Conservation (phyloP, 1,140 invertebrate species). For the Drosophila baimaii region DNA sequence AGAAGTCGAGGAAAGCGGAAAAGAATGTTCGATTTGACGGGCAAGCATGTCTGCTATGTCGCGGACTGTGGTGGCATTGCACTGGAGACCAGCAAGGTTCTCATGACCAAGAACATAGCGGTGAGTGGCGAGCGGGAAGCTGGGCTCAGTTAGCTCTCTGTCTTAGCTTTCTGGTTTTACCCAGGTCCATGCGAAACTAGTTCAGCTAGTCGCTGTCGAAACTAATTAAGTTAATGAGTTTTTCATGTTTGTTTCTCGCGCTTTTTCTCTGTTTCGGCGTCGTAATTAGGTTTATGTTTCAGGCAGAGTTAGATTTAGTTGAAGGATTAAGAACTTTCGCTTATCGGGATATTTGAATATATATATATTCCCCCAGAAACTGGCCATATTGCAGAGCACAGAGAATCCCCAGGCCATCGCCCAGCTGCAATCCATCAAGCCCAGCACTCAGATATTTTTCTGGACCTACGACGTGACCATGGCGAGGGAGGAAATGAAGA, state of each 20-base stretch:
- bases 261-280: neutral
- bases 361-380: conserved; percentile 51
- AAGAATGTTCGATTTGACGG: conserved; percentile 72
- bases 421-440: conserved; percentile 70
- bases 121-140: conserved; percentile 58
- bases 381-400: conserved; percentile 72
- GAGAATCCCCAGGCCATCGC: conserved; percentile 75
- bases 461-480: conserved; percentile 80
- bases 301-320: neutral
- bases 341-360: neutral
- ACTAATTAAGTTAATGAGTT: conserved; percentile 62
- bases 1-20: conserved; percentile 39
- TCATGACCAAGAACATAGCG: conserved; percentile 77
- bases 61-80: conserved; percentile 79
- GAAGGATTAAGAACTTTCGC: conserved; percentile 24
- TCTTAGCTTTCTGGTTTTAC: neutral
- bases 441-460: conserved; percentile 74
- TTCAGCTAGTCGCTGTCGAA: conserved; percentile 26
- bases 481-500: conserved; percentile 72
- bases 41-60: conserved; percentile 79
- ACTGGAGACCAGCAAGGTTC: conserved; percentile 75
- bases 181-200: conserved; percentile 30
- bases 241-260: conserved; percentile 42
- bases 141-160: conserved; percentile 3
- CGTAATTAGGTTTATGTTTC: conserved; percentile 45